Percentiles rank a stretch among this genome's conserved stretches.
These are phyloP conservation scores for Halcyon chelicuti DNA, from an alignment of 2,797 vertebrate species.

Conservation along the genomic window DNA sequence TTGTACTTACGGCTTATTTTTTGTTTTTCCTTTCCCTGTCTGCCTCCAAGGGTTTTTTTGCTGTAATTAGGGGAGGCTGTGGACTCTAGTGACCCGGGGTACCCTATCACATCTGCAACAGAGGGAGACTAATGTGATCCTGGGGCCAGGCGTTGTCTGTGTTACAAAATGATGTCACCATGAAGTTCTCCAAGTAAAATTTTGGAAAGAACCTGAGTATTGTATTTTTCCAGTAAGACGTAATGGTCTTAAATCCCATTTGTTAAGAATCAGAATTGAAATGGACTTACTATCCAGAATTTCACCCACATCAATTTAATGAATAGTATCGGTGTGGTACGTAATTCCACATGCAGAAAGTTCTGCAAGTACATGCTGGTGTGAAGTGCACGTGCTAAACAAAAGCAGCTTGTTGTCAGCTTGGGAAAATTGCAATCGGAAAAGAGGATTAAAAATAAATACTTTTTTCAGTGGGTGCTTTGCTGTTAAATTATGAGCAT, in stretches of 20 bases:
- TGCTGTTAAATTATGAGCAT: background rate
- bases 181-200: background rate
- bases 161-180: accelerated
- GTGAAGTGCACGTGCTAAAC: background rate
- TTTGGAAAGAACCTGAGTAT: background rate
- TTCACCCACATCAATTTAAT: background rate
- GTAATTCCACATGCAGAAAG: background rate
- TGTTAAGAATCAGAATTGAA: background rate
- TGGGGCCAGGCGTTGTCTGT: background rate
- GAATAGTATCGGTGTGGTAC: background rate
- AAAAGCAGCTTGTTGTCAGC: background rate
- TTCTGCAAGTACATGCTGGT: background rate
- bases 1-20: conserved; percentile 43
- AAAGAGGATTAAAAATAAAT: background rate
- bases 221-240: background rate
- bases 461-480: background rate
- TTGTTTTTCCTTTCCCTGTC: background rate
- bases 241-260: background rate
- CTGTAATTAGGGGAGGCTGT: background rate
- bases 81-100: background rate
- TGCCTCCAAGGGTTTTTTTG: background rate
- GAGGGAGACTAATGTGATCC: background rate
- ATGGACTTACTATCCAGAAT: background rate
- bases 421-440: background rate
- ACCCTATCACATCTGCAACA: background rate